Conservation (phyloP, 2,888 invertebrate genomes). For the Plebejus anna region DNA sequence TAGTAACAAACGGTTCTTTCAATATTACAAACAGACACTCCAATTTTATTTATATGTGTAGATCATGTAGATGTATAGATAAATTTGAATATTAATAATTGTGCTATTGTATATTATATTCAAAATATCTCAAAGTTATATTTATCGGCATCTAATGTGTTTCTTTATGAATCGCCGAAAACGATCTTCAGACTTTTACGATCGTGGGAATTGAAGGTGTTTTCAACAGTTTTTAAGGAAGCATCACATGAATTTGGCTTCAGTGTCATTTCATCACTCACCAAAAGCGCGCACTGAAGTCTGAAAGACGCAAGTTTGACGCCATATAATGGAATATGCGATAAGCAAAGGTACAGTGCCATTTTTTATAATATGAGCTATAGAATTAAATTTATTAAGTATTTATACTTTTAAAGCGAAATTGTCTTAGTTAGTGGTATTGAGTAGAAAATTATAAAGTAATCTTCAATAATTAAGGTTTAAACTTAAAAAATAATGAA, state of each 20-base stretch:
- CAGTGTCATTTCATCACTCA: constrained; percentile 1
- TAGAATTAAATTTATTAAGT: not conserved
- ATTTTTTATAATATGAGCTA: not conserved
- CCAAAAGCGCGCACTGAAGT: not conserved
- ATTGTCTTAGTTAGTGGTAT: too few species aligned
- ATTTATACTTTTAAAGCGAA: not conserved
- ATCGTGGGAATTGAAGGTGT: constrained; percentile 2
- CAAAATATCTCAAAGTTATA: not conserved
- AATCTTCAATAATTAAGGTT: too few species aligned
- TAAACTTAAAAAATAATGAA: too few species aligned
- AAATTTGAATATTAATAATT: not conserved
- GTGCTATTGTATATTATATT: not conserved
- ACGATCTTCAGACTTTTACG: constrained; percentile 5
- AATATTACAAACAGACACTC: not conserved
- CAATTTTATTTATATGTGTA: too few species aligned
- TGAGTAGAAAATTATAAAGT: too few species aligned
- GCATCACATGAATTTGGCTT: not conserved
- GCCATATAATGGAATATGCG: not conserved
- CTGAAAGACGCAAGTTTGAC: not conserved
- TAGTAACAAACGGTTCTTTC: not conserved
- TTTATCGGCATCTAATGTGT: not conserved
- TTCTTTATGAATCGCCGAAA: constrained; percentile 3
- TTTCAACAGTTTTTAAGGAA: constrained; percentile 4
- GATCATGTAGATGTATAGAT: not conserved
- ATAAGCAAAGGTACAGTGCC: not conserved